Conservation (phyloP, 2,797 vertebrate genomes). For the Nasua narica region DNA sequence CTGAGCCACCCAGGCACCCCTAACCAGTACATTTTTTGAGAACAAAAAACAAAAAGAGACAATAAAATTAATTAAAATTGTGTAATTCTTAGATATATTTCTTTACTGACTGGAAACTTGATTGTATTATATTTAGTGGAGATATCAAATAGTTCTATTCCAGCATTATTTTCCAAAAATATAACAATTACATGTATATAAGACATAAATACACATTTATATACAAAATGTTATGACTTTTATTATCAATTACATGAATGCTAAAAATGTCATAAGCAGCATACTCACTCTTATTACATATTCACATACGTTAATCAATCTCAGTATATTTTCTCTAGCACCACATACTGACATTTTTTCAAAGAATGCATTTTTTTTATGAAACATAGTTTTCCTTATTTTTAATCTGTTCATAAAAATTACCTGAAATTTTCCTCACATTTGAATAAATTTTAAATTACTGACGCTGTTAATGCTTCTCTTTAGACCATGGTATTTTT, state of each 20-base stretch:
- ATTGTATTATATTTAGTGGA: neutral
- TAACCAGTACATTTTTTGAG: neutral
- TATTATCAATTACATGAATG: neutral
- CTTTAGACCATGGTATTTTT: neutral
- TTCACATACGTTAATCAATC: neutral
- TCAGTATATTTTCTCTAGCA: neutral
- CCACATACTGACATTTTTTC: neutral
- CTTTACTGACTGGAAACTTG: neutral
- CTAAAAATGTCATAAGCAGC: neutral
- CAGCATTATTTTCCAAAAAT: neutral
- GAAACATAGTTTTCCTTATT: neutral
- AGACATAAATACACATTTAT: neutral
- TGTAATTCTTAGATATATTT: neutral
- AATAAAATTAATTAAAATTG: neutral
- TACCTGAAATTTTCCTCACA: neutral
- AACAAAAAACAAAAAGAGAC: neutral
- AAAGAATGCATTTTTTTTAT: neutral
- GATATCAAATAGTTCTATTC: neutral
- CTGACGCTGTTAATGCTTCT: neutral
- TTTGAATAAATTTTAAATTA: neutral
- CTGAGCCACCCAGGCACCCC: too few relatives aligned
- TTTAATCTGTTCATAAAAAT: neutral
- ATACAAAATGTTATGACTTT: neutral
- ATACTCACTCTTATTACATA: neutral
- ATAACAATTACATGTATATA: neutral